phyloP scores from a whole-genome alignment of 2,888 invertebrate genomes.

The Pterobdella sp. region DNA sequence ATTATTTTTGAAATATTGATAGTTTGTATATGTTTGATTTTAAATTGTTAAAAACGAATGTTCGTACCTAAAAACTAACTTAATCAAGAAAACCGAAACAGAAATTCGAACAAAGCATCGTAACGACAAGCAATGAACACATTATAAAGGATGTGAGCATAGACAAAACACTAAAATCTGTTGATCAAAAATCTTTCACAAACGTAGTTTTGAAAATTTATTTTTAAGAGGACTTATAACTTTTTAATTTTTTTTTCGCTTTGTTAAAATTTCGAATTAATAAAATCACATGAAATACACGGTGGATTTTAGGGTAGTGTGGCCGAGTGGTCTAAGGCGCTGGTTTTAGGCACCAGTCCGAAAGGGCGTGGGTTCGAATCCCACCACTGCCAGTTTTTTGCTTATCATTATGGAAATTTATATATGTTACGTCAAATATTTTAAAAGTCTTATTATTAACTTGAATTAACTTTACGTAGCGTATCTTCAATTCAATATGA shows the following conservation, averaged over 20 bases:
- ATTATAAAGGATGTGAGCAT: background rate
- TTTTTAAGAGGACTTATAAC: background rate
- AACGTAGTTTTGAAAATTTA: background rate
- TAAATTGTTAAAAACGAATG: no score
- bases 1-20: no score
- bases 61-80: no score
- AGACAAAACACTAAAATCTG: background rate
- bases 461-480: background rate
- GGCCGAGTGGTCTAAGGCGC: slow-evolving; percentile 24
- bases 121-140: background rate
- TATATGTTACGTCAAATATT: background rate
- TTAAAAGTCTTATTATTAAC: background rate
- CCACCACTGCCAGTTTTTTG: slow-evolving; percentile 19
- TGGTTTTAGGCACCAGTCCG: slow-evolving; percentile 23
- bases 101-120: no score
- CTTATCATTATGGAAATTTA: background rate
- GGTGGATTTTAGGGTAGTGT: background rate
- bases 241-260: background rate
- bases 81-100: no score
- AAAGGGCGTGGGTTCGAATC: slow-evolving; percentile 22
- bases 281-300: background rate
- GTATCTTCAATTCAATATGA: background rate
- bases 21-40: no score
- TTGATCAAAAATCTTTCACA: background rate
- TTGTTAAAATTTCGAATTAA: background rate